These are phyloP conservation scores for Drosophila gunungcola DNA, from an alignment of 1,140 invertebrate species.

Conservation along the genomic window DNA sequence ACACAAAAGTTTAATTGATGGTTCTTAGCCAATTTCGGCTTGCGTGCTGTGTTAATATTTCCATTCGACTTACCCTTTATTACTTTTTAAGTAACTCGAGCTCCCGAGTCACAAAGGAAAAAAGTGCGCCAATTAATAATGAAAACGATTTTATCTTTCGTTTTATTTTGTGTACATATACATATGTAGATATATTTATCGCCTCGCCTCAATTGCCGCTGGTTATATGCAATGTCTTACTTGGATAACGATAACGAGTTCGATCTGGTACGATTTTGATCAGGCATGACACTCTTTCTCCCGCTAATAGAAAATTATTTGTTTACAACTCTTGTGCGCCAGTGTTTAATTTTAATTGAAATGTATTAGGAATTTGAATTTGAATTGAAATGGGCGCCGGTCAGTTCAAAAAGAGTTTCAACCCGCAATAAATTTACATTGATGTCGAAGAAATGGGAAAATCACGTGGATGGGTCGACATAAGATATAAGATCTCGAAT, in stretches of 20 bases:
- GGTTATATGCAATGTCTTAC: conserved; percentile 46
- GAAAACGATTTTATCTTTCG: conserved; percentile 58
- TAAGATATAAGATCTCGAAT: conserved; percentile 1
- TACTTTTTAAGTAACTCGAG: conserved; percentile 58
- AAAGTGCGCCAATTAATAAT: conserved; percentile 66
- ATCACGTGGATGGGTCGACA: conserved; percentile 12
- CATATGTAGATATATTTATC: conserved; percentile 8
- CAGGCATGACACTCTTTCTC: conserved; percentile 32
- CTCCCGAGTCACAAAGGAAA: conserved; percentile 42
- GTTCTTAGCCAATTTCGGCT: conserved; percentile 23
- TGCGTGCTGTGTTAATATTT: conserved; percentile 31
- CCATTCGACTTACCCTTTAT: conserved; percentile 43
- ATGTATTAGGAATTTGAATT: conserved; percentile 55
- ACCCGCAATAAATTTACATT: conserved; percentile 63
- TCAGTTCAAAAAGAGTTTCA: conserved; percentile 29
- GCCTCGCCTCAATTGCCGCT: conserved; percentile 52
- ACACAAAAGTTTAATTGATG: conserved; percentile 49
- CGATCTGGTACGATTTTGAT: conserved; percentile 75
- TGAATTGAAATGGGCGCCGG: conserved; percentile 49
- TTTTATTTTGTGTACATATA: neutral
- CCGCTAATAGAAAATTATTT: conserved; percentile 81
- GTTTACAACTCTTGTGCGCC: conserved; percentile 62
- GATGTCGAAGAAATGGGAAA: conserved; percentile 14
- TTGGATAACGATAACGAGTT: conserved; percentile 80
- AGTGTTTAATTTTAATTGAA: conserved; percentile 70